Percentiles rank a stretch among this genome's conserved stretches.
Conservation (phyloP, 2,888 invertebrate genomes). For the Hofmannophila pseudospretella region DNA sequence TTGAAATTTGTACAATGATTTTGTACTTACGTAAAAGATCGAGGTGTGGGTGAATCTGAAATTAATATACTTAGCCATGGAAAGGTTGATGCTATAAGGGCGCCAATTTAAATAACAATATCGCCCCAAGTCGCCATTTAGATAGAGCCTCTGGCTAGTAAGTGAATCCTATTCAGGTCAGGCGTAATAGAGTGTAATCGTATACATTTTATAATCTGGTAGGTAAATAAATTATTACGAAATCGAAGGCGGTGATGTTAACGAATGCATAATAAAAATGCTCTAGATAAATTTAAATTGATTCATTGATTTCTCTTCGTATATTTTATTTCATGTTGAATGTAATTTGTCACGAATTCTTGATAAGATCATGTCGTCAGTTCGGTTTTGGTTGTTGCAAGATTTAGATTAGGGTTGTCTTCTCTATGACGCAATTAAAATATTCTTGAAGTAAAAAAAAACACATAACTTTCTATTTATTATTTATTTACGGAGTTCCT, state of each 20-base stretch:
- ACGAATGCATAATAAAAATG: constrained; percentile 43
- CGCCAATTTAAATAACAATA: neutral
- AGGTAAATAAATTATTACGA: constrained; percentile 31
- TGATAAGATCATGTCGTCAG: constrained; percentile 27
- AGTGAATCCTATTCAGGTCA: neutral
- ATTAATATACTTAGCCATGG: neutral
- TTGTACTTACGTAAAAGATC: no score
- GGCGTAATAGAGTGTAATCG: constrained; percentile 1
- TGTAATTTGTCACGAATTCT: constrained; percentile 27
- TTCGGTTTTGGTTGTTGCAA: constrained; percentile 2
- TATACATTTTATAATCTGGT: constrained; percentile 22
- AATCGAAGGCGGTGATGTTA: constrained; percentile 30
- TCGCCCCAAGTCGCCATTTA: neutral
- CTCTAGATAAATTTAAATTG: constrained; percentile 39
- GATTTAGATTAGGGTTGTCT: neutral
- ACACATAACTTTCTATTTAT: no score
- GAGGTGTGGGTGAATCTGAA: no score
- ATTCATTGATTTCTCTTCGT: constrained; percentile 27
- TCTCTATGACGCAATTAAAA: neutral
- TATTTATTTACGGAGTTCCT: no score
- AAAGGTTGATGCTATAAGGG: neutral
- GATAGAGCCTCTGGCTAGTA: neutral
- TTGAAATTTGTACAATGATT: no score
- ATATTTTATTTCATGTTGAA: constrained; percentile 15
- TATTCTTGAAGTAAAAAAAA: no score